Evolutionary conservation across 92 coral and sea anemone genomes (phyloP), one percentile per base, ranked within the genome.

Genomic region (Galaxea fascicularis): DNA sequence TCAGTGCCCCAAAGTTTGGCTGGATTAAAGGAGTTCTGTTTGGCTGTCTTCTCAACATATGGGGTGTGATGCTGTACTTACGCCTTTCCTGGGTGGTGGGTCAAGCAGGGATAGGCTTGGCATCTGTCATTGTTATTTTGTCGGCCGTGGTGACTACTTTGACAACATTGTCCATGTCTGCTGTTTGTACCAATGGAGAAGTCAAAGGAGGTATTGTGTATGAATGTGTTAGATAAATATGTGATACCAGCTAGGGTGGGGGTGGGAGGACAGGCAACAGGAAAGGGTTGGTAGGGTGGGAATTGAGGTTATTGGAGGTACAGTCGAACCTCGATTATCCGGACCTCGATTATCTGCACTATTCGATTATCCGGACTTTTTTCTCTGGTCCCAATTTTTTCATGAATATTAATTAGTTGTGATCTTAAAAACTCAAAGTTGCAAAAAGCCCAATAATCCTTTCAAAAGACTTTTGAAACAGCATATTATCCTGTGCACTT

Each of bases 21-120:
- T 96, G 99, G 99, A 90, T 96, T 53, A 96, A 95, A 76, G 99
- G 99, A 18, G 99, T 96, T n/a, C 77, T 96, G 28, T 93, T 96
- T 76, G 88, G 97, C 74, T 96, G 99, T 75, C 92, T 96, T 24
- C 92, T 96, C 29, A 96, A 96, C 81, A 96, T 96, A 68, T 96
- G 99, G 99, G 99, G 99, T 18, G 99, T 96, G 25, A 96, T 96
- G 97, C 69, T 96, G 71, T 96, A 92, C 63, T 88, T 94, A 54
- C 94, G 99, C 9, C 86, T 96, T 47, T 77, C 97, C 1, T 96
- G 98, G 98, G 96, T 96, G 29, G 98, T 96, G 4, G 99, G 99
- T 45, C 99, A 96, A 65, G 97, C 99, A 51, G 99, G 99, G 1
- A 96, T 96, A 68, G 99, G 97, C 39, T 74, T 94, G 86, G 95